phyloP scores from a whole-genome alignment of 2,797 vertebrate genomes.

The Molossus molossus region DNA sequence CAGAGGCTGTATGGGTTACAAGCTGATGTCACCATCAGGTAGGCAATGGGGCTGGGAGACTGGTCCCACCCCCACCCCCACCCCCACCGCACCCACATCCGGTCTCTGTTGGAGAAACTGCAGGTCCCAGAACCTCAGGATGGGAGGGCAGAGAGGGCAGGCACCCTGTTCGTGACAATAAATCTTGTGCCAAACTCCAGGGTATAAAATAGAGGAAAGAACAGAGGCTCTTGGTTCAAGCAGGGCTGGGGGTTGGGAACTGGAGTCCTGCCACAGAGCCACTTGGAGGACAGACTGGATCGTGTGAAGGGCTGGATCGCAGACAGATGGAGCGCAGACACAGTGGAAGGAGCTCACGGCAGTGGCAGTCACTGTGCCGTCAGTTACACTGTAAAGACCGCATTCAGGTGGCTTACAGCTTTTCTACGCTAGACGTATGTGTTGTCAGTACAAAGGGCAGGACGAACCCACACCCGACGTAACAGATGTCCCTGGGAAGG shows the following conservation, averaged over 20 bases:
- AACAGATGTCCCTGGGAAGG: neutral
- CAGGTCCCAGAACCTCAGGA: neutral
- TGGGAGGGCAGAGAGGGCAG: neutral
- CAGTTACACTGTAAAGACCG: neutral
- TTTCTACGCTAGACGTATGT: neutral
- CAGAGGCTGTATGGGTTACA: slow-evolving; percentile 94
- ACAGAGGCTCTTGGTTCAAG: neutral
- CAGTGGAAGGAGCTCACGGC: neutral
- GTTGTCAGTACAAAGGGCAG: neutral
- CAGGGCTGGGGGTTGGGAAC: neutral
- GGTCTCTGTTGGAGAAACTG: neutral
- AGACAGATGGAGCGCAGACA: neutral
- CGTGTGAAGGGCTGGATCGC: neutral
- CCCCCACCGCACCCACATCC: neutral
- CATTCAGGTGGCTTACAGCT: neutral
- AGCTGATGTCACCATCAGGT: slow-evolving; percentile 96
- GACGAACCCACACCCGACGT: neutral
- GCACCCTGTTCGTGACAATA: neutral
- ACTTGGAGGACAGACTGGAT: neutral
- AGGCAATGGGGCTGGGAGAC: neutral
- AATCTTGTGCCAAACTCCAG: neutral
- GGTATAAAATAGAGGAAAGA: neutral
- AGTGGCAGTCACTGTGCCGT: neutral
- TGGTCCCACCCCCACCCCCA: neutral
- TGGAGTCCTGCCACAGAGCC: neutral